Conservation (phyloP, 64 coral and sea anemone species). For the Montipora sp. region DNA sequence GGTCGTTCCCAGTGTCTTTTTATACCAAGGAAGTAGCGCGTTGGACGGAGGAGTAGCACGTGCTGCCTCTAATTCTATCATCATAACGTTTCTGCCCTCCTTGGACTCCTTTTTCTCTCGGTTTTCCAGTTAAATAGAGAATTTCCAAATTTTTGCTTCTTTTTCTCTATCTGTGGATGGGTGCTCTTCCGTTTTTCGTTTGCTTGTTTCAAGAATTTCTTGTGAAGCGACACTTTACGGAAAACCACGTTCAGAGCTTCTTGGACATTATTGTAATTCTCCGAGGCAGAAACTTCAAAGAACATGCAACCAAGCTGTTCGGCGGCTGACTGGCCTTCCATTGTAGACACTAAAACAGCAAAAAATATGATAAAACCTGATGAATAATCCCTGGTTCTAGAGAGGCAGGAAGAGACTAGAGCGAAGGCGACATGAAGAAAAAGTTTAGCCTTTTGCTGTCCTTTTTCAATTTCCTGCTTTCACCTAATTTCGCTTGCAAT, state of each 20-base stretch:
- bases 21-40: no score
- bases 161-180: constrained; percentile 53
- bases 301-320: constrained; percentile 96
- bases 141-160: constrained; percentile 94
- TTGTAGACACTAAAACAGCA: constrained; percentile 69
- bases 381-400: no score
- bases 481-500: no score
- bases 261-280: constrained; percentile 91
- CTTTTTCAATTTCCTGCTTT: no score
- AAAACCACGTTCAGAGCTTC: constrained; percentile 86
- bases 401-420: no score
- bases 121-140: constrained; percentile 92
- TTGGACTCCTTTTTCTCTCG: constrained; percentile 62
- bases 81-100: constrained; percentile 31
- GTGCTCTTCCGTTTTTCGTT: constrained; percentile 80
- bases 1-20: no score
- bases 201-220: constrained; percentile 71
- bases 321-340: constrained; percentile 89
- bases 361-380: no score
- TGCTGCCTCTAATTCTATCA: no score
- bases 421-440: no score
- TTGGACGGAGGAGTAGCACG: no score
- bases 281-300: constrained; percentile 95
- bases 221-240: constrained; percentile 82
- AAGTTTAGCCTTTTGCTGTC: no score